Base-by-base conservation (phyloP, 1,140 invertebrate species). In the Drosophila parvula region DNA sequence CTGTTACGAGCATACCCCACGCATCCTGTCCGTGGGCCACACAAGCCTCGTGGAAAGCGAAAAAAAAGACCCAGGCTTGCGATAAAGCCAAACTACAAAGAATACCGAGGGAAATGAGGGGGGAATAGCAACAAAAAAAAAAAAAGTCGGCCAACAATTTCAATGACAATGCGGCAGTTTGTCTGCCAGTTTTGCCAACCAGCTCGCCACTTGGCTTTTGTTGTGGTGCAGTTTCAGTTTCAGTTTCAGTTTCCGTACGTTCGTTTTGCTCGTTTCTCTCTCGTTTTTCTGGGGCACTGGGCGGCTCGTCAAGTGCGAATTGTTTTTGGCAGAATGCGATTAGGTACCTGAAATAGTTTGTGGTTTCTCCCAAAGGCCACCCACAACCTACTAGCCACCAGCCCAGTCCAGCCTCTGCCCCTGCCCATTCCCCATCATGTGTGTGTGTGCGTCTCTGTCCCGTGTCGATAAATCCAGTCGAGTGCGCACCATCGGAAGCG, bases 141-240 rank as follows among this genome's bases (percentile, higher is more conserved):
- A 63, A 30, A 63, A 64, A 75, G 53, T 48, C 38, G 30, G 73
- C 53, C 74, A 68, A 68, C 73, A 77, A 74, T 77, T 77, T 69
- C 74, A 77, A 77, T 76, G 74, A 76, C 74, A 76, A 76, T 76
- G 74, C 74, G 74, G 61, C 73, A 75, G 74, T 76, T 76, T 76
- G 74, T 76, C 53, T 74, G 71, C 51, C 56, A 55, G 41, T 55
- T 53, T 71, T 74, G 18, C 45, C 64, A 59, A 70, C 41, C 62
- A 48, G 34, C 56, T 64, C n/a, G 18, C 55, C 62, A 76, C 43
- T 67, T 76, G 53, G 62, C 56, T 77, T 77, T 77, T 53, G 50
- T 63, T 63, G 40, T 40, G 71, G 58, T 74, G 70, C 71, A 74
- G 69, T 60, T 73, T 53, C 50, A 32, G 45, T 64, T 51, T 51